Percentiles rank a stretch among this genome's conserved stretches.
Evolutionary conservation across 2,888 invertebrate genomes (phyloP).

Genomic region (Dryadula phaetusa): DNA sequence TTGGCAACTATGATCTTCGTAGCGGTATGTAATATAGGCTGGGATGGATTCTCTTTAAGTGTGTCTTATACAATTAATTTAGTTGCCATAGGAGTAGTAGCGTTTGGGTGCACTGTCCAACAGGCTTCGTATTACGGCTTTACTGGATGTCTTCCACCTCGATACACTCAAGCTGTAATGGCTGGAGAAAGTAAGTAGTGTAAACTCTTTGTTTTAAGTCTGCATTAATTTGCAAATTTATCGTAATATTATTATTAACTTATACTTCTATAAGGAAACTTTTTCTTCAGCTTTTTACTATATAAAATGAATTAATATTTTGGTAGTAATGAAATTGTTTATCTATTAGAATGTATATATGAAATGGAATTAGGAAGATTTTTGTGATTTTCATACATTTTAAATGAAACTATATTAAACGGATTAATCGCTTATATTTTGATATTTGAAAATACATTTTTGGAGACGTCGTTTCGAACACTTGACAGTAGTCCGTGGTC

Average conservation of each 20-base stretch:
- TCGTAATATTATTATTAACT: not conserved
- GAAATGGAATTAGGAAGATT: too few relatives aligned
- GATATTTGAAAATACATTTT: too few relatives aligned
- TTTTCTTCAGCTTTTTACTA: too few relatives aligned
- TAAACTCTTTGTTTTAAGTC: not conserved
- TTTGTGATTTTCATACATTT: too few relatives aligned
- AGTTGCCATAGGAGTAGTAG: constrained; percentile 92
- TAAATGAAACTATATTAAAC: too few relatives aligned
- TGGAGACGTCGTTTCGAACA: too few relatives aligned
- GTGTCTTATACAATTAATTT: constrained; percentile 93
- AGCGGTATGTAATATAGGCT: constrained; percentile 93
- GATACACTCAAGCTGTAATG: constrained; percentile 97
- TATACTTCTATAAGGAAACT: not conserved
- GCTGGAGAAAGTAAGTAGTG: constrained; percentile 93
- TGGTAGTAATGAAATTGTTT: too few relatives aligned
- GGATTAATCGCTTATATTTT: too few relatives aligned
- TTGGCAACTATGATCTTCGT: constrained; percentile 92
- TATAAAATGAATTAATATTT: too few relatives aligned
- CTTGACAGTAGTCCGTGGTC: too few relatives aligned
- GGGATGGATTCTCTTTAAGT: constrained; percentile 91
- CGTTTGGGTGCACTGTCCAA: constrained; percentile 96
- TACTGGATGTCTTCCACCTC: constrained; percentile 94
- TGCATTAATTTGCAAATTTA: not conserved
- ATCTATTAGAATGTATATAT: too few relatives aligned
- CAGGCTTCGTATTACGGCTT: constrained; percentile 98